phyloP scores from a whole-genome alignment of 64 coral and sea anemone genomes.

The Dendrophyllia cribrosa region DNA sequence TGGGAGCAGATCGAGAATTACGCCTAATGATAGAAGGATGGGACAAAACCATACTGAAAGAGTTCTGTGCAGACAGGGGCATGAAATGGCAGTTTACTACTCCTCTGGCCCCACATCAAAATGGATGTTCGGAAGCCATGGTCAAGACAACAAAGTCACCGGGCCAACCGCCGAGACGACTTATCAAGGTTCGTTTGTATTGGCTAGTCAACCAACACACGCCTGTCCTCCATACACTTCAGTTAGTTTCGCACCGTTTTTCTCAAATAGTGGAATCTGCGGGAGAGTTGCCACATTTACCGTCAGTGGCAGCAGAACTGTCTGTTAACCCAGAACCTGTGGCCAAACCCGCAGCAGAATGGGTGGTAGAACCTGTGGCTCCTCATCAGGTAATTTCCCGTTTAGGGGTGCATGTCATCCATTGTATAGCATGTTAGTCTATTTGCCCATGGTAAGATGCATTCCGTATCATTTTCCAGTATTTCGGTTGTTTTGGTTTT shows the following conservation, averaged over 20 bases:
- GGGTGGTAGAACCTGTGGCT: not conserved
- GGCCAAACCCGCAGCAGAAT: not conserved
- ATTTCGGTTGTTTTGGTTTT: not conserved
- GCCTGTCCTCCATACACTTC: not conserved
- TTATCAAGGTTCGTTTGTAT: not conserved
- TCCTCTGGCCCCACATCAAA: too few relatives aligned
- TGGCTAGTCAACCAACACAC: not conserved
- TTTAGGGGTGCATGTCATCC: not conserved
- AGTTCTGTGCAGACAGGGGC: too few relatives aligned
- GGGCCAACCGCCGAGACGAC: slow-evolving; percentile 1
- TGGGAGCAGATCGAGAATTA: too few relatives aligned
- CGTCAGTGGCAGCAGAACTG: not conserved
- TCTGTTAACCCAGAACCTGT: not conserved
- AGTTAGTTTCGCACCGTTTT: not conserved
- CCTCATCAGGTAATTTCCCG: not conserved
- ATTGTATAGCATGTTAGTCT: not conserved
- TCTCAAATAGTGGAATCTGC: not conserved
- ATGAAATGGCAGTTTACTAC: too few relatives aligned
- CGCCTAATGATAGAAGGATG: too few relatives aligned
- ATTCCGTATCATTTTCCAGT: not conserved
- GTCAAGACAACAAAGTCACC: not conserved
- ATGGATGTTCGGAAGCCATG: too few relatives aligned
- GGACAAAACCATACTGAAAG: too few relatives aligned
- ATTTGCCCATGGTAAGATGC: not conserved
- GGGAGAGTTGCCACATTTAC: not conserved